Evolutionary conservation across 2,888 invertebrate species (phyloP).

Genomic region (Tetranychus piercei): DNA sequence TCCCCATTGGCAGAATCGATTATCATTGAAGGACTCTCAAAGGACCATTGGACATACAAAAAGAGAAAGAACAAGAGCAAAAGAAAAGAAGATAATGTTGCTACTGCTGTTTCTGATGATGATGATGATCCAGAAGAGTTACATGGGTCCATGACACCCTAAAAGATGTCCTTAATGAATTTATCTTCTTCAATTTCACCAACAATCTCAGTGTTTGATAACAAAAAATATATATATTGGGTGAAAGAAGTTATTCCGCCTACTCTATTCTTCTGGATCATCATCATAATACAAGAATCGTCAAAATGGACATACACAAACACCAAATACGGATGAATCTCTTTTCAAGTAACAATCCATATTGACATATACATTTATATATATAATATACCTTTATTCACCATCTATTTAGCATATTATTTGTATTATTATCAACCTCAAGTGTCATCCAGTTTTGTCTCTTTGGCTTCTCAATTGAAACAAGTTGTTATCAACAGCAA

Average conservation of each 20-base stretch:
- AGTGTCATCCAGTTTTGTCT: neutral
- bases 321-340: neutral
- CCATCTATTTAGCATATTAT: neutral
- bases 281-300: neutral
- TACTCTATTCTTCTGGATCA: too few relatives aligned
- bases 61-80: neutral
- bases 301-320: neutral
- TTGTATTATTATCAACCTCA: slow-evolving; percentile 1
- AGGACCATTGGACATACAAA: neutral
- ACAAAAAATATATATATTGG: neutral
- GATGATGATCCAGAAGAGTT: neutral
- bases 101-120: neutral
- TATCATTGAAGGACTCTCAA: neutral
- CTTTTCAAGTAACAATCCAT: neutral
- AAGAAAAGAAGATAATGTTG: neutral
- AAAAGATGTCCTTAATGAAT: neutral
- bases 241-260: too few relatives aligned
- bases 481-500: neutral
- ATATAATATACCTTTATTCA: slow-evolving; percentile 1
- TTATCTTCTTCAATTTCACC: neutral
- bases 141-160: neutral
- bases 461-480: neutral
- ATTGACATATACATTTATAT: neutral
- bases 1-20: neutral
- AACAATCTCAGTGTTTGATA: neutral